Evolutionary conservation across 2,888 invertebrate species (phyloP), one percentile per base, ranked within the genome.

Genomic region (Parascotia fuliginaria): DNA sequence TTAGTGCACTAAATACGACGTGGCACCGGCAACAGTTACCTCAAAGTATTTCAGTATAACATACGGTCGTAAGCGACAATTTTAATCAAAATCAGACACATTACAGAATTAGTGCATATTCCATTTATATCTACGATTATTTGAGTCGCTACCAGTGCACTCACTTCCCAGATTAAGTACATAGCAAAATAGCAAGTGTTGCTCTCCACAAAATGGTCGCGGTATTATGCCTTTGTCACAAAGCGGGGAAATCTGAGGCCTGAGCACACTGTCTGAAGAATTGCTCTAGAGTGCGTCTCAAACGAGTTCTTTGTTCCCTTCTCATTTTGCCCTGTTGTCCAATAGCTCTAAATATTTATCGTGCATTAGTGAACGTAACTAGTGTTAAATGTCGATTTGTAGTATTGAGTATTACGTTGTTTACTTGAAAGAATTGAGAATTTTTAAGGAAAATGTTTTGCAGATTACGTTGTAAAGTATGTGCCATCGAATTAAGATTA

Each of bases 181-280:
- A 19, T 19, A 5, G 19, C 19, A 3, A 19, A 3, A 19, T 5
- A 19, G 19, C 19, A 2, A 19, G 19, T 19, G 19, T 19, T 42
- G 38, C 54, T 37, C 54, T 56, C 45, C 39, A 54, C 62, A 60
- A 67, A 65, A 68, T 65, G 65, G 62, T 52, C 40, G 54, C 56
- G 42, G 49, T 24, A 34, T 55, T 42, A 41, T 55, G 57, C 63
- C 59, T 77, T 71, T 75, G 63, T 73, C 71, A 74, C 75, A 79
- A 77, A 65, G 66, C 55, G 47, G 43, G 59, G 58, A 51, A 60
- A 63, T 61, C 65, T 65, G 69, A 72, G 74, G 74, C 65, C 68
- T 73, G 68, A 70, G 24, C 24, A 65, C 66, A 73, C 67, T 71
- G 71, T 62, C 66, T 72, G 66, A 72, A 67, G 70, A 75, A 73